Evolutionary conservation across 1,140 invertebrate genomes (phyloP).

Genomic region (Pachyrhynchus sulphureomaculatus): DNA sequence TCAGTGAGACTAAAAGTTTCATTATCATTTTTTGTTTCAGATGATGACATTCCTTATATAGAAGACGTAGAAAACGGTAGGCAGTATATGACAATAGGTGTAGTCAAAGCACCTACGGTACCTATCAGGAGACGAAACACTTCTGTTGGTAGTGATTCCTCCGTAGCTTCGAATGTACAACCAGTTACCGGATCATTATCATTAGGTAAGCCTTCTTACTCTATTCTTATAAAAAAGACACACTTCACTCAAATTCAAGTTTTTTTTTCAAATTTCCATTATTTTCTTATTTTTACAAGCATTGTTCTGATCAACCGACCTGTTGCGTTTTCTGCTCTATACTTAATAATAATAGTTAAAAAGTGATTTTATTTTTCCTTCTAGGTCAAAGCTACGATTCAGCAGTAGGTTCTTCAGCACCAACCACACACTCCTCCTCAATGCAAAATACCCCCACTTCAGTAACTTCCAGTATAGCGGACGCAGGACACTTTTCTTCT

Average conservation of each 20-base stretch:
- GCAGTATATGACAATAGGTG: constrained; percentile 46
- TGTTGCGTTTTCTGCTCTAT: no score
- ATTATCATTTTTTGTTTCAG: no score
- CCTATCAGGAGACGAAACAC: constrained; percentile 48
- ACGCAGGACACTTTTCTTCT: constrained; percentile 54
- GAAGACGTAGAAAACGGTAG: constrained; percentile 57
- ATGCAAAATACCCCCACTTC: constrained; percentile 53
- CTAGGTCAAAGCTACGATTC: constrained; percentile 54
- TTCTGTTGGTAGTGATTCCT: constrained; percentile 55
- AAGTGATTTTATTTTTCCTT: background rate
- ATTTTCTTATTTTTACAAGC: background rate
- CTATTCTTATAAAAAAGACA: background rate
- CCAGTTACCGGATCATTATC: constrained; percentile 54
- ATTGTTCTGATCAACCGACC: no score
- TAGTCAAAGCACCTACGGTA: constrained; percentile 35
- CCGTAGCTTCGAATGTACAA: constrained; percentile 50
- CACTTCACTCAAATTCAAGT: background rate
- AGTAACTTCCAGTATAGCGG: constrained; percentile 47
- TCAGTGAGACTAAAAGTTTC: no score
- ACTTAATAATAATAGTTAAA: no score
- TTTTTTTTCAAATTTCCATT: no score
- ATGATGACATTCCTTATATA: constrained; percentile 74
- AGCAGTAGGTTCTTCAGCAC: constrained; percentile 61
- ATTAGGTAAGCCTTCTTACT: constrained; percentile 25
- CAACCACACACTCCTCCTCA: constrained; percentile 53